Evolutionary conservation across 2,113 vertebrate genomes (phyloP).

Genomic region (Aphyosemion australe): DNA sequence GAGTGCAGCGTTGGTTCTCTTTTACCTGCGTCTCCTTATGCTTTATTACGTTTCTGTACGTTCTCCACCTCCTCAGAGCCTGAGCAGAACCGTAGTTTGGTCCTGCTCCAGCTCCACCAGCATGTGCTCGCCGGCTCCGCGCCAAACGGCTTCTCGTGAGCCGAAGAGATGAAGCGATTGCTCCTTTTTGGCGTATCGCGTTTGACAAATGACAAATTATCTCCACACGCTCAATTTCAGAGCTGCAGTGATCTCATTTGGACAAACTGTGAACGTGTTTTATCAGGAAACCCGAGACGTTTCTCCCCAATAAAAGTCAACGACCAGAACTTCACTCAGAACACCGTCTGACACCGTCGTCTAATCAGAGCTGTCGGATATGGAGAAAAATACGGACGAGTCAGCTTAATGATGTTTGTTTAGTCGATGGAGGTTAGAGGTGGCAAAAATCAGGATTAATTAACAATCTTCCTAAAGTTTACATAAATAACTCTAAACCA

Average conservation of each 20-base stretch:
- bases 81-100: conserved; percentile 50
- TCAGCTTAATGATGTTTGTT: neutral
- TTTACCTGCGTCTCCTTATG: neutral
- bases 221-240: conserved; percentile 63
- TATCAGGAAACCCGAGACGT: conserved; percentile 45
- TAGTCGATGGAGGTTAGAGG: too few species aligned
- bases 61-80: conserved; percentile 12
- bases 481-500: too few species aligned
- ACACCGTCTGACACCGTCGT: neutral
- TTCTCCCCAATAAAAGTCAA: conserved; percentile 11
- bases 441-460: too few species aligned
- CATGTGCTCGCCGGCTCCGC: conserved; percentile 14
- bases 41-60: neutral
- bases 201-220: conserved; percentile 53
- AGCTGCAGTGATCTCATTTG: conserved; percentile 51
- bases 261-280: conserved; percentile 29
- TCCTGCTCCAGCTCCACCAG: conserved; percentile 38
- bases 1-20: too few species aligned
- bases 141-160: conserved; percentile 64
- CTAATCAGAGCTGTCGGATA: neutral
- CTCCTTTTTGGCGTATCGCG: conserved; percentile 33
- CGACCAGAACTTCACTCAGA: neutral
- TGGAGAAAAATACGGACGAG: too few species aligned
- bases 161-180: conserved; percentile 57
- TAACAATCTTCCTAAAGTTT: too few species aligned